A percentile compares a stretch with the other conserved stretches of the same genome.
These are phyloP conservation scores for Brachirus orientalis DNA, from an alignment of 2,113 vertebrate genomes.

Conservation along the genomic window DNA sequence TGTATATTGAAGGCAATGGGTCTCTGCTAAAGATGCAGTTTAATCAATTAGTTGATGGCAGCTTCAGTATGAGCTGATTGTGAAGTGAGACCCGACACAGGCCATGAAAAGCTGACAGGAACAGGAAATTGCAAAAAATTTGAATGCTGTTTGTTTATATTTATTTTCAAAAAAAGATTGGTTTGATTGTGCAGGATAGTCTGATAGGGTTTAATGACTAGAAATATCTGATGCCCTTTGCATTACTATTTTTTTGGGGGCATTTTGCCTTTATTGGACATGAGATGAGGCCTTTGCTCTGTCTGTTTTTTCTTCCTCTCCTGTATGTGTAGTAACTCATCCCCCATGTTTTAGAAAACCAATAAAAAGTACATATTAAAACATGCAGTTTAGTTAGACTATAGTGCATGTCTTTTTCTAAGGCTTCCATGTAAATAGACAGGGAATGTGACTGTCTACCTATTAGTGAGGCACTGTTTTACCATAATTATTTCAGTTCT, in stretches of 20 bases:
- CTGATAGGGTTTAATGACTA: not conserved
- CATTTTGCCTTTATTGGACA: not conserved
- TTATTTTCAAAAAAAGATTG: slow-evolving; percentile 18
- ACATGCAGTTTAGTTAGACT: no score
- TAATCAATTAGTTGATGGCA: slow-evolving; percentile 58
- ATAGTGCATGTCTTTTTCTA: not conserved
- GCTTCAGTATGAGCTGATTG: slow-evolving; percentile 26
- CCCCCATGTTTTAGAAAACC: not conserved
- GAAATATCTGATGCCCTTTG: not conserved
- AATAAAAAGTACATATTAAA: no score
- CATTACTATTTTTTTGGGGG: not conserved
- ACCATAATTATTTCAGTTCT: not conserved
- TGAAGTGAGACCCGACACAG: slow-evolving; percentile 10
- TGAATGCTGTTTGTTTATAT: slow-evolving; percentile 27
- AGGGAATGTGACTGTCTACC: not conserved
- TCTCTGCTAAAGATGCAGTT: slow-evolving; percentile 40
- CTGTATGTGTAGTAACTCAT: not conserved
- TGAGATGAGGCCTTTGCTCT: not conserved
- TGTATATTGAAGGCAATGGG: not conserved
- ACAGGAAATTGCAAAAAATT: slow-evolving; percentile 53
- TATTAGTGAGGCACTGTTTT: not conserved
- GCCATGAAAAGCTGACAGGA: not conserved
- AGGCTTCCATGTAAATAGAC: not conserved
- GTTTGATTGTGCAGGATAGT: not conserved
- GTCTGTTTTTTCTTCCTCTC: not conserved